Base-by-base conservation (phyloP, 2,113 vertebrate species). In the Lucifuga dentata region DNA sequence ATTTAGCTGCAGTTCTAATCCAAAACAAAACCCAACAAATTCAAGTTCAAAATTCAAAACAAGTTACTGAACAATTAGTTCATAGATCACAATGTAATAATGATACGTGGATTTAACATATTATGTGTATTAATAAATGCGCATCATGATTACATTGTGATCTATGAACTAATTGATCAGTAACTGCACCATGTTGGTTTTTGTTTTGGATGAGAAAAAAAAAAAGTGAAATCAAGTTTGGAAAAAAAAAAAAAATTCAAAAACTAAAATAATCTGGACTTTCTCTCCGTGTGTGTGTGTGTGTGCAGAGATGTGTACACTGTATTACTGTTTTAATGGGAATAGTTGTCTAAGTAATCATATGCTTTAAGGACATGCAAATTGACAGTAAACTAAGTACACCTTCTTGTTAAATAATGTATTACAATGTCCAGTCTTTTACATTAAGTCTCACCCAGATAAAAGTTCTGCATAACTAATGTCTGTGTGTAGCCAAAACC, bases 391-490 rank as follows among this genome's bases (percentile, higher is more conserved):
- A 83, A 79, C 50, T 11, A 41, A 63, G 58, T 79, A 58, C 75
- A 85, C 73, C 19, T 10, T 2, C 39, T 55, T 70, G 24, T 57
- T 84, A 26, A 76, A 85, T 75, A 68, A 81, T 80, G 57, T 50
- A 80, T 72, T 39, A 56, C 49, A 61, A 76, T 8, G 35, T 53
- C 50, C 41, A 63, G 52, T 62, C 45, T 66, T 53, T 59, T 81
- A 59, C 70, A 66, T 70, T 36, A 49, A 61, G 55, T 83, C 64
- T 49, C 71, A 56, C 45, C 57, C 24, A 57, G 15, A 21, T 17
- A 45, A 45, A 45, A 19, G 21, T 45, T 45, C 13, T 5, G 36
- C 11, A n/a, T 29, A 20, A 51, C 2, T 43, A 36, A 51, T 19
- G 43, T 61, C 13, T 20, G 3, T 65, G 48, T 67, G 55, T 36